Evolutionary conservation across 2,888 invertebrate species (phyloP).

Genomic region (Anoplius nigerrimus): DNA sequence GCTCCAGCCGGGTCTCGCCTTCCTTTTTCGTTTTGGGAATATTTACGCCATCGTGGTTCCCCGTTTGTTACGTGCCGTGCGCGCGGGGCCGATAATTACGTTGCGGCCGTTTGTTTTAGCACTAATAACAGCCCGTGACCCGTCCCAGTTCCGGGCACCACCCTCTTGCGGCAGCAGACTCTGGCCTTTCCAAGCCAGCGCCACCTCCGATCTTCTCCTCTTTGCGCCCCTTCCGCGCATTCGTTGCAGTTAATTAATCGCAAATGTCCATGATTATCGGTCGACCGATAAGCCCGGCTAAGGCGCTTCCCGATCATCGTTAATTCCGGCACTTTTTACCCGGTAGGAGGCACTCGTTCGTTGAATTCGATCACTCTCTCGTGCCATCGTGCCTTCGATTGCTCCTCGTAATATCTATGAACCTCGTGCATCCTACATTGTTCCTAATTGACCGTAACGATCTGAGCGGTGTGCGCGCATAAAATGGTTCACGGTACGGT

Average conservation of each 20-base stretch:
- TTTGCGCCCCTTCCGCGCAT: conserved; percentile 33
- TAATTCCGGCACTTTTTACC: conserved; percentile 38
- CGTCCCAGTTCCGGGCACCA: conserved; percentile 4
- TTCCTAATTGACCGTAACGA: conserved; percentile 55
- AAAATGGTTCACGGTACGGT: neutral
- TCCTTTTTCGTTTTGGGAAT: conserved; percentile 49
- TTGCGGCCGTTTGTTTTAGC: conserved; percentile 64
- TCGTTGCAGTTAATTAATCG: conserved; percentile 58
- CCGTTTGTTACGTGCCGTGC: conserved; percentile 50
- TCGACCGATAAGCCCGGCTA: conserved; percentile 45
- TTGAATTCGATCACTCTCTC: conserved; percentile 12
- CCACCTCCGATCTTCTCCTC: neutral
- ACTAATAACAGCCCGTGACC: conserved; percentile 59
- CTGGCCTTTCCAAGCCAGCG: conserved; percentile 9
- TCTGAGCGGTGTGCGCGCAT: conserved; percentile 19
- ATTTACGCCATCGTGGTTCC: conserved; percentile 54
- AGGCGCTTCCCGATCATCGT: conserved; percentile 48
- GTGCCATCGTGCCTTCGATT: neutral
- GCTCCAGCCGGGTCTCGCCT: neutral
- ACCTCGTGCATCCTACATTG: conserved; percentile 38
- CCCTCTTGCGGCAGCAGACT: neutral
- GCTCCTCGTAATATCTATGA: conserved; percentile 22
- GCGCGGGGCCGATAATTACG: conserved; percentile 62
- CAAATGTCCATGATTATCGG: conserved; percentile 44
- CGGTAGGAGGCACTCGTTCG: conserved; percentile 15